These are phyloP conservation scores for Gymnothorax javanicus DNA, from an alignment of 2,797 vertebrate species.

Conservation along the genomic window DNA sequence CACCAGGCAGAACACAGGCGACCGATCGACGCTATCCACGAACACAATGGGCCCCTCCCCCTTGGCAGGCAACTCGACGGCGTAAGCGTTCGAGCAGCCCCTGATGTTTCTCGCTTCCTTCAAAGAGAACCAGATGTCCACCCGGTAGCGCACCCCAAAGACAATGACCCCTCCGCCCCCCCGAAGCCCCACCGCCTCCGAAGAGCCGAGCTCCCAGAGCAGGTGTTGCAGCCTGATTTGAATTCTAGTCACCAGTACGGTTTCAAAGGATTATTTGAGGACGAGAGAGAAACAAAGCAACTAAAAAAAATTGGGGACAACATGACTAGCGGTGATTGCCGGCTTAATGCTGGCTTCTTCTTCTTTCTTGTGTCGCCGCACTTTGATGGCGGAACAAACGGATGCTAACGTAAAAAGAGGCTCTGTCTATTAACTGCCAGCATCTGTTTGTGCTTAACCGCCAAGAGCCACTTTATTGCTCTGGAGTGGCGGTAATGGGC, in stretches of 20 bases:
- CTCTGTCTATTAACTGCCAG: slow-evolving; percentile 36
- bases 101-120: slow-evolving; percentile 16
- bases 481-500: background rate
- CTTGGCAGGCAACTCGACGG: background rate
- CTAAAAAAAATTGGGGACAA: slow-evolving; percentile 29
- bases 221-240: slow-evolving; percentile 45
- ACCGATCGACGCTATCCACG: background rate
- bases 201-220: slow-evolving; percentile 37
- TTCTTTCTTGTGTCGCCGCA: slow-evolving; percentile 17
- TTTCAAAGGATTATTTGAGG: slow-evolving; percentile 35
- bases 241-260: slow-evolving; percentile 25
- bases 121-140: slow-evolving; percentile 28
- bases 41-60: background rate
- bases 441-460: slow-evolving; percentile 43
- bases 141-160: slow-evolving; percentile 25
- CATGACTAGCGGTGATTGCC: slow-evolving; percentile 29
- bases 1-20: background rate
- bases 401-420: background rate
- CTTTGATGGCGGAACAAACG: background rate
- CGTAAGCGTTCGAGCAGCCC: slow-evolving; percentile 9
- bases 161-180: background rate
- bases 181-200: slow-evolving; percentile 30
- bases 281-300: background rate
- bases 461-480: slow-evolving; percentile 7
- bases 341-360: slow-evolving; percentile 25